Base-by-base conservation (phyloP, 2,113 vertebrate genomes). In the Vombatus ursinus region DNA sequence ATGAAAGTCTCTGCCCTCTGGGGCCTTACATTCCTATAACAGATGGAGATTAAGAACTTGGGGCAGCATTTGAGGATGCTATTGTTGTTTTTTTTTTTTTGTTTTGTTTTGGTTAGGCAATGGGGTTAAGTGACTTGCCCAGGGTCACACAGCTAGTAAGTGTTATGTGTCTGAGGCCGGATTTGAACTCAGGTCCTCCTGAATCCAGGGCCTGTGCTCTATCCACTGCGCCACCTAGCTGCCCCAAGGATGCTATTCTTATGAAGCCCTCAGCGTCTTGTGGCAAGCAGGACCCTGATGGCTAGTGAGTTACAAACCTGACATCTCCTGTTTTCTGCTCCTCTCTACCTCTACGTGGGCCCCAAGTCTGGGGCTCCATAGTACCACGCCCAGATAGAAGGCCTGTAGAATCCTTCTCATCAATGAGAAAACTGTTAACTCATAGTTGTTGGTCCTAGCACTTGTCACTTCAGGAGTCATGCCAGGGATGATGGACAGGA, bases 401-500 rank as follows among this genome's bases (percentile, higher is more conserved):
- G 3, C 47, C 53, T 94, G 2, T 8, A 89, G 61, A 95, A 93
- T 91, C 95, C 94, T 90, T 93, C 91, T 90, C 95, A 94, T 61
- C 19, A 84, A 22, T 44, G 16, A 84, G 68, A 91, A 12, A 50
- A 92, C 37, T 96, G 57, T 51, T 51, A 95, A 92, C 14, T 68
- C 61, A 90, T 44, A 94, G 52, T 26, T 93, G 2, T 93, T 94
- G 51, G 25, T 93, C 16, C 31, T 47, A 51, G 61, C 19, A 37
- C 12, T 95, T 94, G 16, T 95, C 19, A 95, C 31, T 77, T 92
- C 61, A 19, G 14, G 25, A 89, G 6, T 12, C n/a, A 91, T 89
- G 47, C 50, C 89, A 97, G 93, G 90, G 94, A 11, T 28, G 19
- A 96, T 94, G 93, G 92, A 84, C 28, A 93, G 89, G 48, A 96